Conservation (phyloP, 1,140 invertebrate genomes). For the Leptoteleia sp. region DNA sequence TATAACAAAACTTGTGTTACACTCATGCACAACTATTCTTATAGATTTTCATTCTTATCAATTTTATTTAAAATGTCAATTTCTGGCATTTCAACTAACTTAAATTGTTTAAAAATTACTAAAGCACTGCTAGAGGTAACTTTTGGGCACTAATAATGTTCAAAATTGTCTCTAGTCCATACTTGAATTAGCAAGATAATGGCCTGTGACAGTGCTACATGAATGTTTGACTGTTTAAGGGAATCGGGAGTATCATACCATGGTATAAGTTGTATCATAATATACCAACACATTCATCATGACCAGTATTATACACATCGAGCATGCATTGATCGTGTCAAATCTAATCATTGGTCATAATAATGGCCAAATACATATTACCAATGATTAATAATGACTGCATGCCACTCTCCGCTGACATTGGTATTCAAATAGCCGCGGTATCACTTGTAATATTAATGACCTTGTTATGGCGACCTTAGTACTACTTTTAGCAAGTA, state of each 20-base stretch:
- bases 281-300: slow-evolving; percentile 14
- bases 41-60: too few species aligned
- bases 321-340: slow-evolving; percentile 23
- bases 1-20: too few species aligned
- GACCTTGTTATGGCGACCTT: slow-evolving; percentile 48
- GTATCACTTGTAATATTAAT: slow-evolving; percentile 53
- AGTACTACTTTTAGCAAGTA: slow-evolving; percentile 52
- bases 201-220: neutral
- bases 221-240: neutral
- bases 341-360: slow-evolving; percentile 49
- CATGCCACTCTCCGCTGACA: slow-evolving; percentile 27
- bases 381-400: slow-evolving; percentile 55
- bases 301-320: slow-evolving; percentile 33
- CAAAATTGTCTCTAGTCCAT: neutral
- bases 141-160: neutral
- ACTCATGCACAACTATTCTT: too few species aligned
- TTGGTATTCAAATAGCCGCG: slow-evolving; percentile 48
- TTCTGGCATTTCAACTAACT: neutral
- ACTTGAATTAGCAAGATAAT: neutral
- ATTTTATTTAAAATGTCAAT: too few species aligned
- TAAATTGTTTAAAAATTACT: neutral
- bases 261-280: slow-evolving; percentile 9
- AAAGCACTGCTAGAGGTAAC: neutral
- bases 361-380: slow-evolving; percentile 43
- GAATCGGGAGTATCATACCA: neutral